These are phyloP conservation scores for Agrotis ipsilon DNA, from an alignment of 2,888 invertebrate genomes.

Conservation along the genomic window DNA sequence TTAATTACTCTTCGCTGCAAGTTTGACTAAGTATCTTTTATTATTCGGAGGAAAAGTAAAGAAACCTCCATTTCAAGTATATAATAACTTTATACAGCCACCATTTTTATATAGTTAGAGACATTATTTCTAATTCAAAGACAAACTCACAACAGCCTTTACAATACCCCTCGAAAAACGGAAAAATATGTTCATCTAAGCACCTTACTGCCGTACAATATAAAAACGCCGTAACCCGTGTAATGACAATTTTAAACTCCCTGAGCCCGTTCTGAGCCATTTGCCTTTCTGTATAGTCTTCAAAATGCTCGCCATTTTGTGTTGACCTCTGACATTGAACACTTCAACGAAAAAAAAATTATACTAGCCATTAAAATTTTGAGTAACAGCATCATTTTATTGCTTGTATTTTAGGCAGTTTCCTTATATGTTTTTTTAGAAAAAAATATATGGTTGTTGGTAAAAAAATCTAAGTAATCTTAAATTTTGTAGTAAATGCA, in stretches of 20 bases:
- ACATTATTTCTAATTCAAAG: no score
- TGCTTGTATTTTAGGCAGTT: background rate
- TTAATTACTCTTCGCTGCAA: no score
- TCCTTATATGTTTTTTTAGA: background rate
- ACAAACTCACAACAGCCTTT: constrained; percentile 67
- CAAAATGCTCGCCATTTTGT: constrained; percentile 68
- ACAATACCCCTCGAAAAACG: constrained; percentile 51
- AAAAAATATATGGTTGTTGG: background rate
- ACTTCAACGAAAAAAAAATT: fast-evolving
- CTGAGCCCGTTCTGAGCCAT: constrained; percentile 85
- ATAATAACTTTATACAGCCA: no score
- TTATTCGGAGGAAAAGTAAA: no score
- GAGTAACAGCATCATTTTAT: background rate
- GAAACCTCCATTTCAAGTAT: no score
- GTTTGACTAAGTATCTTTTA: no score
- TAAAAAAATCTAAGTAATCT: background rate
- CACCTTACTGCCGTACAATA: constrained; percentile 80
- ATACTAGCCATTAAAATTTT: fast-evolving
- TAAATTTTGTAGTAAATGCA: constrained; percentile 1
- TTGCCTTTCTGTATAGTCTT: constrained; percentile 83
- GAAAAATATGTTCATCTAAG: constrained; percentile 83
- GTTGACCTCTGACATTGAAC: constrained; percentile 63
- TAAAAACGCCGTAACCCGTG: constrained; percentile 87
- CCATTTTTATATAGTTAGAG: no score
- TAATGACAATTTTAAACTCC: constrained; percentile 88